These are phyloP conservation scores for Synanthedon andrenaeformis DNA, from an alignment of 2,888 invertebrate genomes.

Conservation along the genomic window DNA sequence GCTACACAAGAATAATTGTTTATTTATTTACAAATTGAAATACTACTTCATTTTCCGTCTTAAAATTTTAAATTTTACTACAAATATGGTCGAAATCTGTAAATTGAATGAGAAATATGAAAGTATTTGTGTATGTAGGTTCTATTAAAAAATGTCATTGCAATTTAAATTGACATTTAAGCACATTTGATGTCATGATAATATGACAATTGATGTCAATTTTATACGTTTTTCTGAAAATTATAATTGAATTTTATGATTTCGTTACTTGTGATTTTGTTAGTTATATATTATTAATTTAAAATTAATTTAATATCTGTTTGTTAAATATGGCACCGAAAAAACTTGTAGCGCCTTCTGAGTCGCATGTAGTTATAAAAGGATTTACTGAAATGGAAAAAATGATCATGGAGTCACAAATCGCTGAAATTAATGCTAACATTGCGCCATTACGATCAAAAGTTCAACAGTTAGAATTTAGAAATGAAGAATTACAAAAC, in stretches of 20 bases:
- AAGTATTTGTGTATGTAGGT: no score
- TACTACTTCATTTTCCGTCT: not conserved
- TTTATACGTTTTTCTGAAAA: no score
- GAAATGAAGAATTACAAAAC: constrained; percentile 74
- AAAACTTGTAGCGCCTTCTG: constrained; percentile 35
- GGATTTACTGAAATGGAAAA: constrained; percentile 79
- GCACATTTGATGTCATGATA: no score
- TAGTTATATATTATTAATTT: not conserved
- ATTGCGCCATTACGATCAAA: constrained; percentile 76
- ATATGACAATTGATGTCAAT: no score
- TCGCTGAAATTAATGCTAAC: constrained; percentile 85
- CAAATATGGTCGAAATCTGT: no score
- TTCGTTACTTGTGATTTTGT: not conserved
- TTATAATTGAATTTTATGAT: no score
- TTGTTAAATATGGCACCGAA: constrained; percentile 47
- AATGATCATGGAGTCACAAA: constrained; percentile 84
- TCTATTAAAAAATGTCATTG: no score
- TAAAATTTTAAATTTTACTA: not conserved
- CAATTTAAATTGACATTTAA: no score
- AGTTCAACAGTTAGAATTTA: constrained; percentile 77
- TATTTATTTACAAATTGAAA: not conserved
- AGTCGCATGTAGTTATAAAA: constrained; percentile 29
- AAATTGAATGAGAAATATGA: no score
- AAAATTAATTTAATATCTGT: not conserved
- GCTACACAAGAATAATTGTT: constrained; percentile 3